These are phyloP conservation scores for Argyrosomus japonicus DNA, from an alignment of 2,113 vertebrate species.

Conservation along the genomic window DNA sequence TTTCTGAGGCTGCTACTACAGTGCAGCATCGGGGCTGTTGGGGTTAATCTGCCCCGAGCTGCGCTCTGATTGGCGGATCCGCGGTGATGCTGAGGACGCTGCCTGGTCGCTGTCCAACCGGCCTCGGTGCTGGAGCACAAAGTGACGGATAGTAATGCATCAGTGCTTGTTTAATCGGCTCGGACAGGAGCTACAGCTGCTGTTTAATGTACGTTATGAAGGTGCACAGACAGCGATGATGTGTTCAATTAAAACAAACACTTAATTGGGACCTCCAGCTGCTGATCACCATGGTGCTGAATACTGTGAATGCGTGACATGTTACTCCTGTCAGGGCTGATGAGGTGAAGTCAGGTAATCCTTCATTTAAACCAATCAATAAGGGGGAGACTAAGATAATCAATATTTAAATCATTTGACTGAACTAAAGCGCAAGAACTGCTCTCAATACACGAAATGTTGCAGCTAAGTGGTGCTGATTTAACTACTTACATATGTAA, in stretches of 20 bases:
- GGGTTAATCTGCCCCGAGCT: constrained; percentile 74
- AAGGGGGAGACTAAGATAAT: neutral
- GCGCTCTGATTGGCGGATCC: constrained; percentile 79
- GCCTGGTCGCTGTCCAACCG: constrained; percentile 75
- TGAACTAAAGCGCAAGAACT: neutral
- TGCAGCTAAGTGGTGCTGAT: no score
- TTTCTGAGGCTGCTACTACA: constrained; percentile 62
- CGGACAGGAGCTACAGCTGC: constrained; percentile 29
- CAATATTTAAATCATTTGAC: neutral
- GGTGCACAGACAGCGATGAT: constrained; percentile 8
- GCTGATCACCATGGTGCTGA: neutral
- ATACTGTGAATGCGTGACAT: neutral
- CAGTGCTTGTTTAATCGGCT: constrained; percentile 26
- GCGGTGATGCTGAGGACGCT: constrained; percentile 71
- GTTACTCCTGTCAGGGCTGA: neutral
- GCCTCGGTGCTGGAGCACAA: constrained; percentile 68
- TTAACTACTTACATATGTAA: neutral
- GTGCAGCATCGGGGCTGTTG: constrained; percentile 59
- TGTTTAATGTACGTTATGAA: constrained; percentile 3
- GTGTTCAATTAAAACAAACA: neutral
- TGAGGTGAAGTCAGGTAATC: neutral
- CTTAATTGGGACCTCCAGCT: constrained; percentile 6
- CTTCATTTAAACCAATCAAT: neutral
- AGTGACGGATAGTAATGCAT: constrained; percentile 20
- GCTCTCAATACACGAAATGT: neutral